Conservation (phyloP, 1,140 invertebrate species). For the Cyphomyrmex costatus region DNA sequence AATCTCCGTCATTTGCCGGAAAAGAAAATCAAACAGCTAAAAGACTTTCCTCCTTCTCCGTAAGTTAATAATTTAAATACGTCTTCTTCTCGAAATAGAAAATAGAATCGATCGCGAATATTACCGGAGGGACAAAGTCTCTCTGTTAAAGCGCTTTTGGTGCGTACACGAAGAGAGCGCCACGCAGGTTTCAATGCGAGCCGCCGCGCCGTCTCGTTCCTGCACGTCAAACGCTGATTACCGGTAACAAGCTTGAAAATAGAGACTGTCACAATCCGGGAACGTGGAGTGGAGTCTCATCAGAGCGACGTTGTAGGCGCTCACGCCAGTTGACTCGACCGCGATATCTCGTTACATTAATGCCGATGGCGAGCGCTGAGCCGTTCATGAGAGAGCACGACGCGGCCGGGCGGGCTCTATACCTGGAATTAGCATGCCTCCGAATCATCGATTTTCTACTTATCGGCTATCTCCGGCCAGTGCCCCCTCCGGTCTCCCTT, state of each 20-base stretch:
- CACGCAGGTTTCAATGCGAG: constrained; percentile 24
- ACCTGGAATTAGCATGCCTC: constrained; percentile 79
- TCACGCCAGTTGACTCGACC: constrained; percentile 46
- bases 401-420: constrained; percentile 63
- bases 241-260: constrained; percentile 61
- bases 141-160: constrained; percentile 24
- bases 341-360: constrained; percentile 76
- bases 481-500: constrained; percentile 17
- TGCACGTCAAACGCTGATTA: constrained; percentile 62
- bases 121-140: no score
- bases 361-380: constrained; percentile 70
- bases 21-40: not conserved
- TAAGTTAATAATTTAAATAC: not conserved
- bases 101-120: not conserved
- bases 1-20: not conserved
- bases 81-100: not conserved
- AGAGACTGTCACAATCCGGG: constrained; percentile 62
- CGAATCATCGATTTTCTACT: constrained; percentile 80
- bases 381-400: constrained; percentile 68
- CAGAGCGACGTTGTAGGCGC: constrained; percentile 53
- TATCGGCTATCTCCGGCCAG: constrained; percentile 73
- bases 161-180: not conserved
- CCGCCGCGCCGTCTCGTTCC: constrained; percentile 42
- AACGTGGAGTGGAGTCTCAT: constrained; percentile 62
- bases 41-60: not conserved